phyloP scores from a whole-genome alignment of 92 coral and sea anemone genomes.

The Zoanthus gigantus region DNA sequence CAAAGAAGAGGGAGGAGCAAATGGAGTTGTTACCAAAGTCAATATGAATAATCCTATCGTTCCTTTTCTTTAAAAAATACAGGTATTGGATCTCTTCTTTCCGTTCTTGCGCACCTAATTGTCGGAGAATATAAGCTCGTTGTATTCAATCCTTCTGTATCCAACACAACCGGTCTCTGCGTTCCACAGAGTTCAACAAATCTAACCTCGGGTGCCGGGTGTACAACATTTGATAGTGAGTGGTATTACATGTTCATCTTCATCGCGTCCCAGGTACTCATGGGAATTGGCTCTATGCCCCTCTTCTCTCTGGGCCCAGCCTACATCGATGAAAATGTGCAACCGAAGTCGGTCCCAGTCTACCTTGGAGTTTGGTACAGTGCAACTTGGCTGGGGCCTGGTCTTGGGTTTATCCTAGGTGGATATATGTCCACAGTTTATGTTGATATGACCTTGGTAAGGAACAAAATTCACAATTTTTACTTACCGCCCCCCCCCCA shows the following conservation, averaged over 20 bases:
- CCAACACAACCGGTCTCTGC: conserved; percentile 29
- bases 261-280: conserved; percentile 78
- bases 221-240: neutral
- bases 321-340: conserved; percentile 90
- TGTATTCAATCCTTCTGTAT: neutral
- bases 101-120: conserved; percentile 12
- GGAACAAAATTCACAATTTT: neutral
- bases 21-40: too few relatives aligned
- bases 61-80: neutral
- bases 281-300: conserved; percentile 94
- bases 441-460: conserved; percentile 81
- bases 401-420: conserved; percentile 82
- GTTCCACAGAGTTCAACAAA: conserved; percentile 8
- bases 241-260: conserved; percentile 73
- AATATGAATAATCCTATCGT: too few relatives aligned
- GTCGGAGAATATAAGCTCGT: conserved; percentile 4
- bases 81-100: conserved; percentile 35
- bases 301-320: conserved; percentile 91
- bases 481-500: too few relatives aligned
- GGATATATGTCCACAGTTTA: conserved; percentile 70
- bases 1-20: too few relatives aligned
- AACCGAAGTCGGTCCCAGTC: conserved; percentile 84
- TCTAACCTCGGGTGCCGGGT: neutral
- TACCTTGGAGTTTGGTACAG: conserved; percentile 80
- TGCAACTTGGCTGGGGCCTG: conserved; percentile 81